Percentiles rank a stretch among this genome's conserved stretches.
Conservation (phyloP, 2,888 invertebrate species). For the Cephus pygmeus region DNA sequence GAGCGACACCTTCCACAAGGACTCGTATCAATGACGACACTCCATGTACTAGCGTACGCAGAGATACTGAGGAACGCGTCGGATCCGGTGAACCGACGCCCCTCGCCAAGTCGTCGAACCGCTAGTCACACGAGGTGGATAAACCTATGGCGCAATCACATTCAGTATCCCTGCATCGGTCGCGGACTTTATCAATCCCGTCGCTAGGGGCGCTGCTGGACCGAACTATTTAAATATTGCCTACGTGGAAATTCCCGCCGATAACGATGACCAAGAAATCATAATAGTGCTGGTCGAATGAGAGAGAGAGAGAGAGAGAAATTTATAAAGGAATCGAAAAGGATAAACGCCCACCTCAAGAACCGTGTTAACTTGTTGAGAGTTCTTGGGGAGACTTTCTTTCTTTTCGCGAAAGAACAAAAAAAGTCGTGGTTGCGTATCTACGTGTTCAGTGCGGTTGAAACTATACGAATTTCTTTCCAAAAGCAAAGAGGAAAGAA, state of each 20-base stretch:
- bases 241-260: not conserved
- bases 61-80: conserved; percentile 53
- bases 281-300: not conserved
- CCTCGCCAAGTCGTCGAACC: not conserved
- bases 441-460: not conserved
- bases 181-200: not conserved
- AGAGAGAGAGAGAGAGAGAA: conserved; percentile 8
- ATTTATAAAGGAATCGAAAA: conserved; percentile 40
- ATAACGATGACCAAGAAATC: not conserved
- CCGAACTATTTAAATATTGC: not conserved
- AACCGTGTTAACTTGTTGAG: conserved; percentile 64
- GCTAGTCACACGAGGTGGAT: not conserved
- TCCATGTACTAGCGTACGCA: conserved; percentile 74
- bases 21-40: conserved; percentile 79
- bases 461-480: not conserved
- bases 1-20: conserved; percentile 83
- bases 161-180: not conserved
- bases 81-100: not conserved
- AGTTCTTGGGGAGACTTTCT: conserved; percentile 51
- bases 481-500: not conserved
- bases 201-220: not conserved
- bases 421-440: conserved; percentile 10
- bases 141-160: not conserved
- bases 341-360: conserved; percentile 34
- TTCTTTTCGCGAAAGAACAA: conserved; percentile 11